These are phyloP conservation scores for Prionailurus viverrinus DNA, from an alignment of 2,113 vertebrate species.

Conservation along the genomic window DNA sequence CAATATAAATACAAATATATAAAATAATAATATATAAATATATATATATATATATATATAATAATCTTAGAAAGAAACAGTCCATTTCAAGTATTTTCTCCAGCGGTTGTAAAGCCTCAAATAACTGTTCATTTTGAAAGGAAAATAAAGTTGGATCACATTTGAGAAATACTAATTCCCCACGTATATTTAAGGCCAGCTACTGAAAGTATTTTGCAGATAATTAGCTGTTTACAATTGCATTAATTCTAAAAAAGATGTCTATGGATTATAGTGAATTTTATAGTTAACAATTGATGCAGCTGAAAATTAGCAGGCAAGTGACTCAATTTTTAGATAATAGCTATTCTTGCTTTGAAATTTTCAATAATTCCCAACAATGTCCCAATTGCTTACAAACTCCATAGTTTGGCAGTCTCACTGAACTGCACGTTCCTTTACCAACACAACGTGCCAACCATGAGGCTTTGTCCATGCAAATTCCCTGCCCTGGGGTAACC, in stretches of 20 bases:
- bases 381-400: background rate
- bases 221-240: background rate
- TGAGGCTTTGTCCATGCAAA: rapidly evolving
- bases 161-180: background rate
- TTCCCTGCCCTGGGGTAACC: background rate
- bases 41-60: background rate
- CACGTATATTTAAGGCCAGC: background rate
- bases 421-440: no score
- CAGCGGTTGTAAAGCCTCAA: background rate
- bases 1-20: background rate
- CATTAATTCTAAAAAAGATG: background rate
- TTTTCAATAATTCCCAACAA: background rate
- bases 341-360: background rate
- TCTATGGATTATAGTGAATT: background rate
- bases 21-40: background rate
- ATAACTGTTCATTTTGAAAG: background rate
- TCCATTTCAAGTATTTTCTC: background rate
- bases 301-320: background rate
- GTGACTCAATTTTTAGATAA: background rate
- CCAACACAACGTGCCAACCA: rapidly evolving
- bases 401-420: background rate
- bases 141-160: background rate
- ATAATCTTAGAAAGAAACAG: background rate
- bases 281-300: background rate
- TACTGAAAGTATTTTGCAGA: background rate